These are phyloP conservation scores for Epiperipatus broadwayi DNA, from an alignment of 2,888 invertebrate genomes.

Conservation along the genomic window DNA sequence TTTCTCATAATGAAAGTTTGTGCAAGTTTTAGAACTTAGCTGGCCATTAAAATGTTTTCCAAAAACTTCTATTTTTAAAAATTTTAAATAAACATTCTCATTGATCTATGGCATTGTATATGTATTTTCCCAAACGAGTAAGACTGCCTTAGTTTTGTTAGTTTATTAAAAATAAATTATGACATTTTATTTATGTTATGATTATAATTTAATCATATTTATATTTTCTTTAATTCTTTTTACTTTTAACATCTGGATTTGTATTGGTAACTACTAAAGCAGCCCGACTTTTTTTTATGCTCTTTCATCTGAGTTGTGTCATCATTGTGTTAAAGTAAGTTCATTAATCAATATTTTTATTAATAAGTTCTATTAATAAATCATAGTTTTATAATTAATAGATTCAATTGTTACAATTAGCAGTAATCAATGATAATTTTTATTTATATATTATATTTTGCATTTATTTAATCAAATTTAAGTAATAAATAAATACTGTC, in stretches of 20 bases:
- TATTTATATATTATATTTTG: no score
- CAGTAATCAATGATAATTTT: no score
- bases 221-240: slow-evolving; percentile 18
- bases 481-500: no score
- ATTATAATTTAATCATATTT: not conserved
- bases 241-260: slow-evolving; percentile 28
- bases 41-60: no score
- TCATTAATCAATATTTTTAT: not conserved
- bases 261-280: slow-evolving; percentile 26
- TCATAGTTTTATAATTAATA: not conserved
- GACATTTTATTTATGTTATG: not conserved
- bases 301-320: slow-evolving; percentile 30
- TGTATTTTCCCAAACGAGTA: no score
- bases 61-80: no score
- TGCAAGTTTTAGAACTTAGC: no score
- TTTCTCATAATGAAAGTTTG: no score
- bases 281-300: slow-evolving; percentile 30
- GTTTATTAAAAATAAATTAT: not conserved
- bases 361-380: not conserved
- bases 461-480: no score
- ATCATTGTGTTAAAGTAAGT: slow-evolving; percentile 32
- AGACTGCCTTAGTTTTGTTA: no score
- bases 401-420: not conserved
- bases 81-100: no score
- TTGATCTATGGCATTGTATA: no score